phyloP scores from a whole-genome alignment of 2,888 invertebrate genomes.

The Leucophenga montana region DNA sequence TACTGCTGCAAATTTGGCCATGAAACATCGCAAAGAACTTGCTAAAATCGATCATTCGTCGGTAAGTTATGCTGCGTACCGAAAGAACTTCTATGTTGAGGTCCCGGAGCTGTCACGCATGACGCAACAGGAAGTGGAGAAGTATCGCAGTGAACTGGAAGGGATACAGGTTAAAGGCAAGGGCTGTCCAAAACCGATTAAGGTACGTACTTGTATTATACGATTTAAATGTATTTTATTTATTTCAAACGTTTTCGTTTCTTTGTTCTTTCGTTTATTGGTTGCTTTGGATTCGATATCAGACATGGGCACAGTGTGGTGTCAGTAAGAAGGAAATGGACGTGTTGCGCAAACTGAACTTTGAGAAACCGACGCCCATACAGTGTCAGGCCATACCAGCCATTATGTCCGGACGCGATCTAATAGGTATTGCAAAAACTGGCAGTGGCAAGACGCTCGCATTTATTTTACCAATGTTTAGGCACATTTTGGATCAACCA shows the following conservation, averaged over 20 bases:
- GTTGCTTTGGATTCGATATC: too few relatives aligned
- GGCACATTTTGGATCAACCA: conserved; percentile 95
- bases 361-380: conserved; percentile 98
- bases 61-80: conserved; percentile 90
- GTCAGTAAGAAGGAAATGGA: conserved; percentile 96
- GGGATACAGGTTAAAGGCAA: conserved; percentile 97
- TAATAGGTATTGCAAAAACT: conserved; percentile 99
- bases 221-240: neutral
- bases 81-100: conserved; percentile 98
- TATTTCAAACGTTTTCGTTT: neutral
- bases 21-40: conserved; percentile 92
- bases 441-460: conserved; percentile 99
- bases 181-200: conserved; percentile 95
- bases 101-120: conserved; percentile 95
- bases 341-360: conserved; percentile 88
- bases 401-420: conserved; percentile 96
- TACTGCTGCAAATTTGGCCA: conserved; percentile 89
- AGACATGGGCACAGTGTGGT: conserved; percentile 98
- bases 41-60: conserved; percentile 93
- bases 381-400: conserved; percentile 98
- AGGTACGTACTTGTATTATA: conserved; percentile 66
- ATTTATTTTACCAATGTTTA: conserved; percentile 97
- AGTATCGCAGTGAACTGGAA: conserved; percentile 90
- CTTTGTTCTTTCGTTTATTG: conserved; percentile 6
- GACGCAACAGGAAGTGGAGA: conserved; percentile 89